A percentile compares a stretch with the other conserved stretches of the same genome.
Conservation (phyloP, 2,888 invertebrate genomes). For the Gandaritis pyraliata region DNA sequence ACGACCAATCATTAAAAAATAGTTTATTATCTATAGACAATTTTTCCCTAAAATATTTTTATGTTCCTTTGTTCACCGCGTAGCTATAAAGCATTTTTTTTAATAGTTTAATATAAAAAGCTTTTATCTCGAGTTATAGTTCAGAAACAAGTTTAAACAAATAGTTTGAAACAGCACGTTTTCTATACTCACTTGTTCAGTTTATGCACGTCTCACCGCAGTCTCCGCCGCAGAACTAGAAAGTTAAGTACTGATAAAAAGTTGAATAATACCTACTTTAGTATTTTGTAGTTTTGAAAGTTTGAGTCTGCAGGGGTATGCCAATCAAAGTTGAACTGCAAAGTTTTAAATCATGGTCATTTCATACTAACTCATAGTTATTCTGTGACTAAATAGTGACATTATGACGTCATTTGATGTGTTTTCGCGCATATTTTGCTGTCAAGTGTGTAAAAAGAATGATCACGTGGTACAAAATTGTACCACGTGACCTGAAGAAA, state of each 20-base stretch:
- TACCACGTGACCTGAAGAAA: too few species aligned
- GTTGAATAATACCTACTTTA: conserved; percentile 22
- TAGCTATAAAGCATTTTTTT: too few species aligned
- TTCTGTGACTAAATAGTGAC: too few species aligned
- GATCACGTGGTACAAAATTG: too few species aligned
- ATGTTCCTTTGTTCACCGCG: conserved; percentile 14
- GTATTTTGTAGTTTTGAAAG: conserved; percentile 1
- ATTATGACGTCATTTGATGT: too few species aligned
- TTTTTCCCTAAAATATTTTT: conserved; percentile 4
- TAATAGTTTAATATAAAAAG: too few species aligned
- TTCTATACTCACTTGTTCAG: conserved; percentile 1
- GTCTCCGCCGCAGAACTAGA: conserved; percentile 3
- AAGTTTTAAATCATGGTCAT: too few species aligned
- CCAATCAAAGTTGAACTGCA: too few species aligned
- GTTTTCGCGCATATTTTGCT: too few species aligned
- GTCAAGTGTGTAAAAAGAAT: too few species aligned
- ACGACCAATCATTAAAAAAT: too few species aligned
- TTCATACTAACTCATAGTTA: too few species aligned
- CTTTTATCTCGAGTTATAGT: conserved; percentile 19
- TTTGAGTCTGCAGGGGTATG: neutral
- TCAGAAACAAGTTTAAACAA: conserved; percentile 15
- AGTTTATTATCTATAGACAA: neutral
- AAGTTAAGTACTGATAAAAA: conserved; percentile 27
- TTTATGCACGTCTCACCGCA: conserved; percentile 16
- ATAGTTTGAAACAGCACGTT: conserved; percentile 8